A percentile compares a stretch with the other conserved stretches of the same genome.
Evolutionary conservation across 2,797 vertebrate genomes (phyloP).

Genomic region (Sylvilagus floridanus): DNA sequence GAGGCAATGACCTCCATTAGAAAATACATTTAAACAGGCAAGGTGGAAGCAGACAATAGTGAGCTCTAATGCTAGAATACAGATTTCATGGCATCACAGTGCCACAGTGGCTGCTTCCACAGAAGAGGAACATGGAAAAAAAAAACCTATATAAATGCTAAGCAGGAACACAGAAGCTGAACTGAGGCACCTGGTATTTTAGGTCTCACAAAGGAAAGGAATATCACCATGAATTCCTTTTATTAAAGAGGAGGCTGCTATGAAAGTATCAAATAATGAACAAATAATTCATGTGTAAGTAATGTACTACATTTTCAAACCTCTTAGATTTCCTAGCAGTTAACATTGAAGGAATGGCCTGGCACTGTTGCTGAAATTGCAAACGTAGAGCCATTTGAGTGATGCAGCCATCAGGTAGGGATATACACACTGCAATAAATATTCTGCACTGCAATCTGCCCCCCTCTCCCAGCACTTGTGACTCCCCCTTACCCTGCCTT

Average conservation of each 20-base stretch:
- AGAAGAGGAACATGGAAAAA: not conserved
- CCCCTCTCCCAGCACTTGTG: not conserved
- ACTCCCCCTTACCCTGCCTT: not conserved
- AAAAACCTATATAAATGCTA: not conserved
- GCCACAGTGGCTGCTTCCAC: not conserved
- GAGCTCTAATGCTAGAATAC: not conserved
- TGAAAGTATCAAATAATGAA: conserved; percentile 3
- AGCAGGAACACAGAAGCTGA: not conserved
- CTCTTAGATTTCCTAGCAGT: not conserved
- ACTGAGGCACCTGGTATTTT: not conserved
- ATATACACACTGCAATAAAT: not conserved
- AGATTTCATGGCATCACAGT: not conserved
- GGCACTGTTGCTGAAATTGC: not conserved
- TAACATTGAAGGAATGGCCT: not conserved
- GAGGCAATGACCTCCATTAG: not conserved
- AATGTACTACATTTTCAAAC: not conserved
- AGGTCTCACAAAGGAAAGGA: not conserved
- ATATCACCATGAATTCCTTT: not conserved
- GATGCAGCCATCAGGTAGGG: not conserved
- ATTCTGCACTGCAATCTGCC: not conserved
- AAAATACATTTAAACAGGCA: conserved; percentile 2
- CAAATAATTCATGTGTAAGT: conserved; percentile 5
- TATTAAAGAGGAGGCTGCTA: not conserved
- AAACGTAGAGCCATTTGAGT: not conserved
- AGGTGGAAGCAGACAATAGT: not conserved